A percentile compares a stretch with the other conserved stretches of the same genome.
These are phyloP conservation scores for Dicrurus megarhynchus DNA, from an alignment of 2,113 vertebrate species.

Conservation along the genomic window DNA sequence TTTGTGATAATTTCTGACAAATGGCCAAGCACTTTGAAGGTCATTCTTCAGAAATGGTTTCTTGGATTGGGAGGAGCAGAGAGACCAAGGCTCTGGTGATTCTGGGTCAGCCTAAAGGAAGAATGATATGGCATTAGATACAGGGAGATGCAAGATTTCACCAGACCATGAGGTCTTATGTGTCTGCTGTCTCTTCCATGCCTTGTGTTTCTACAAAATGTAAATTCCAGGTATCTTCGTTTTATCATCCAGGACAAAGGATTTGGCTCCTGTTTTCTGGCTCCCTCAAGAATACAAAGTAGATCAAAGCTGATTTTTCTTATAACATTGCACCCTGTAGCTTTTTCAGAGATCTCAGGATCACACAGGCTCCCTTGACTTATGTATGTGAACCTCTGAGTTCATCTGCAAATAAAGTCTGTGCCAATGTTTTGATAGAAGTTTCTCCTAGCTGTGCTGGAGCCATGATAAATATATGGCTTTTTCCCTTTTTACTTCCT, in stretches of 20 bases:
- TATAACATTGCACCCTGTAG: not conserved
- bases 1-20: constrained; percentile 37
- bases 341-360: not conserved
- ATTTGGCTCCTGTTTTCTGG: not conserved
- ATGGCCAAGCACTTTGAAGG: not conserved
- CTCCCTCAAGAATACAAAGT: not conserved
- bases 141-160: not conserved
- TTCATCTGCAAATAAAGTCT: not conserved
- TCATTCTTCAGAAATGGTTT: not conserved
- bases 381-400: not conserved
- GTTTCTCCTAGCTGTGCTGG: not conserved
- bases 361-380: not conserved
- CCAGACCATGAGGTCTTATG: not conserved
- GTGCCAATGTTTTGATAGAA: not conserved
- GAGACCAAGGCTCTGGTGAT: not conserved
- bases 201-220: not conserved
- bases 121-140: not conserved
- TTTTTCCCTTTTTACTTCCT: not conserved
- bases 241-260: not conserved
- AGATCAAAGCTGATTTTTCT: not conserved
- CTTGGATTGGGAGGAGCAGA: not conserved
- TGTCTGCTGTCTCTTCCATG: not conserved
- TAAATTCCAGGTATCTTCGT: not conserved
- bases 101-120: not conserved
- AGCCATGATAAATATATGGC: not conserved